phyloP scores from a whole-genome alignment of 1,140 invertebrate genomes.

The Dysdera silvatica region DNA sequence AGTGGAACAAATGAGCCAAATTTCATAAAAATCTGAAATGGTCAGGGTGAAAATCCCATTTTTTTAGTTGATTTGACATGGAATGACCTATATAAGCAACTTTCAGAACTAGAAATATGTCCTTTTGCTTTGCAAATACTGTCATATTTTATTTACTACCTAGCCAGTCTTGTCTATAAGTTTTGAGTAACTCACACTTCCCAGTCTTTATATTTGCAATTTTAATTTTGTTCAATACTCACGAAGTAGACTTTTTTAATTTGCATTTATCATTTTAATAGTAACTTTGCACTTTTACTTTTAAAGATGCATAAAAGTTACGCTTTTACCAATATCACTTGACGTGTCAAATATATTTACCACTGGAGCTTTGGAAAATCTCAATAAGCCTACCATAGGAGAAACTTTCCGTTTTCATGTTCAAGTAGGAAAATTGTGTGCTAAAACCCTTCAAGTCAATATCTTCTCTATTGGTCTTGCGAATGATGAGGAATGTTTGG shows the following conservation, averaged over 20 bases:
- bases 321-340: constrained; percentile 58
- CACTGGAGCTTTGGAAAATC: constrained; percentile 62
- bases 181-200: not conserved
- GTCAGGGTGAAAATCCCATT: no score
- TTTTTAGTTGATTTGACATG: no score
- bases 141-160: no score
- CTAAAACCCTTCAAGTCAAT: constrained; percentile 82
- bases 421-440: constrained; percentile 62
- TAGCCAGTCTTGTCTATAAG: not conserved
- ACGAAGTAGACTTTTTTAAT: not conserved
- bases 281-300: constrained; percentile 8
- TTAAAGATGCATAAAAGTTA: constrained; percentile 66
- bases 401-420: constrained; percentile 69
- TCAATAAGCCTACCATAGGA: constrained; percentile 68
- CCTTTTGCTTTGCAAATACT: no score
- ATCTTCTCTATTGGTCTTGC: constrained; percentile 59
- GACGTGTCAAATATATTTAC: constrained; percentile 55
- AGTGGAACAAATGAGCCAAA: no score
- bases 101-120: no score
- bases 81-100: no score
- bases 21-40: no score
- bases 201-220: not conserved
- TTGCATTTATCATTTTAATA: not conserved
- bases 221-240: no score
- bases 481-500: constrained; percentile 70